A percentile compares a stretch with the other conserved stretches of the same genome.
These are phyloP conservation scores for Drepana arcuata DNA, from an alignment of 1,140 invertebrate species.

Conservation along the genomic window DNA sequence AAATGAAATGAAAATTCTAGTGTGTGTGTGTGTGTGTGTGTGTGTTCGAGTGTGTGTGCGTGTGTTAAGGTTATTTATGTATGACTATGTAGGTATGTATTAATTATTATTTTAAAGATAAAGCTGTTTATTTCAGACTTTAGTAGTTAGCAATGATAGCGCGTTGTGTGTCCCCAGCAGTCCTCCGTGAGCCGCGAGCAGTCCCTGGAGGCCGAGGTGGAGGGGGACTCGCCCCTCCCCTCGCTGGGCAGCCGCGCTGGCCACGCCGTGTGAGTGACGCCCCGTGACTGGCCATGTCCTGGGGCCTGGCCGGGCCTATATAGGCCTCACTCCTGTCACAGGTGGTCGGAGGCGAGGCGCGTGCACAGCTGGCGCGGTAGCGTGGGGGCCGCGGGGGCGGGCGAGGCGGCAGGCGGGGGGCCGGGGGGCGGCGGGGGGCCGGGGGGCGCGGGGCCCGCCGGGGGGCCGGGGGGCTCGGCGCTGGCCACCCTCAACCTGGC, in stretches of 20 bases:
- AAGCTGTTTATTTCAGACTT: too few relatives aligned
- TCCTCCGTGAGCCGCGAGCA: slow-evolving; percentile 37
- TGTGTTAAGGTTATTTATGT: too few relatives aligned
- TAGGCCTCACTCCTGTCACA: slow-evolving; percentile 5
- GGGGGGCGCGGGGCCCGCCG: slow-evolving; percentile 76
- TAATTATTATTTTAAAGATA: too few relatives aligned
- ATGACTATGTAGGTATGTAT: too few relatives aligned
- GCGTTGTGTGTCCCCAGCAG: slow-evolving; percentile 25
- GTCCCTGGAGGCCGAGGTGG: slow-evolving; percentile 34
- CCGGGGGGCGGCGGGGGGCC: slow-evolving; percentile 72
- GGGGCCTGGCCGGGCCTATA: not conserved
- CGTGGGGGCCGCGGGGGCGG: slow-evolving; percentile 76
- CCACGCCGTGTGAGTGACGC: slow-evolving; percentile 41
- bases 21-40: too few relatives aligned
- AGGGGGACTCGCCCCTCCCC: slow-evolving; percentile 29
- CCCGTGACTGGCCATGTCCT: not conserved
- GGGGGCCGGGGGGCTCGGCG: slow-evolving; percentile 75
- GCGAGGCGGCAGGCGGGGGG: slow-evolving; percentile 76
- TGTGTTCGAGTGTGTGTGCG: too few relatives aligned
- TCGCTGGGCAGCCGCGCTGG: slow-evolving; percentile 31
- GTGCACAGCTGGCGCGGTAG: slow-evolving; percentile 79
- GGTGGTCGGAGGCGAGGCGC: slow-evolving; percentile 70
- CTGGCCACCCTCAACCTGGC: slow-evolving; percentile 87
- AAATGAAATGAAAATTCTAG: too few relatives aligned
- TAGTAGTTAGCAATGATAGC: too few relatives aligned